Base-by-base conservation (phyloP, 2,113 vertebrate genomes). In the Acanthisitta chloris region DNA sequence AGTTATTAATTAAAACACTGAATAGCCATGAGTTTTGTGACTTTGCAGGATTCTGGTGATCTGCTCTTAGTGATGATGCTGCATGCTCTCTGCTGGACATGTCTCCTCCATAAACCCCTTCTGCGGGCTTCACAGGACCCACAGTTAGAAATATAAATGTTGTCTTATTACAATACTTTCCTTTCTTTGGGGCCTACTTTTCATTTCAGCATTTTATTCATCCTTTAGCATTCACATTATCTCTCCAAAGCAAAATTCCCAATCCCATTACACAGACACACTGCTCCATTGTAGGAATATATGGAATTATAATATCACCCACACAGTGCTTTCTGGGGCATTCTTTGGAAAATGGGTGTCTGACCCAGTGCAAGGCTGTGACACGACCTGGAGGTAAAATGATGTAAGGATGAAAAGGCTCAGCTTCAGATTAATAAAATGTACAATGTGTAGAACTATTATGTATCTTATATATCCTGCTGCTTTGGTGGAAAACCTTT, bases 141-240 rank as follows among this genome's bases (percentile, higher is more conserved):
- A 9, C 25, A 54, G 40, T n/a, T 79, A 82, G 57, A 74, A 79
- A 91, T 62, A 57, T 11, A 94, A 92, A 87, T 73, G 54, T 49
- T 87, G 65, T 61, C 18, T 73, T 82, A 38, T 9, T 58, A 66
- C 42, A 65, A 46, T 42, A 66, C 25, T 91, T 84, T 69, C 73
- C 48, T 20, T 59, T 94, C 69, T 92, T 86, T 2, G 0, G 19
- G 65, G 36, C 69, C 73, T 89, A 33, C 67, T 91, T 95, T 81
- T 92, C 46, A 72, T 84, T 78, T 84, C 86, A 29, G 40, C 48
- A 52, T 88, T 92, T 80, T 91, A 91, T 91, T 89, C 91, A 78
- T 91, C 72, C 71, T 81, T 91, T 94, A 88, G 48, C 69, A 59
- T 62, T 59, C 46, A 48, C 40, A 40, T 66, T 59, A 70, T 67